These are phyloP conservation scores for Perithous albicinctus DNA, from an alignment of 2,888 invertebrate species.

Conservation along the genomic window DNA sequence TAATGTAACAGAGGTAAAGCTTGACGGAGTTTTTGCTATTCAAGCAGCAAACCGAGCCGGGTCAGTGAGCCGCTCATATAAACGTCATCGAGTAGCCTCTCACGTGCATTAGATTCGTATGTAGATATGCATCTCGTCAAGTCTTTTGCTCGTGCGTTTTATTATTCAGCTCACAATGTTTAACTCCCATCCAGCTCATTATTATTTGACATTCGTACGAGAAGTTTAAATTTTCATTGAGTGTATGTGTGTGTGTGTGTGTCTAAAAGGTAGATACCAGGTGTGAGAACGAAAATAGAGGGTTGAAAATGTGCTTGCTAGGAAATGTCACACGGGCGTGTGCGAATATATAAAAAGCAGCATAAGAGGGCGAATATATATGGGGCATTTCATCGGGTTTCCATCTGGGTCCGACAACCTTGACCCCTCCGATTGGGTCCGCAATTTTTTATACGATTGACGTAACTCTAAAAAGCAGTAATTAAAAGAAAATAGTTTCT, in stretches of 20 bases:
- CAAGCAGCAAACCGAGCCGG: background rate
- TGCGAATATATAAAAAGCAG: slow-evolving; percentile 51
- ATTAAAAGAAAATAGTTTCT: no score
- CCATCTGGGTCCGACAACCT: no score
- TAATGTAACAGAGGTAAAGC: slow-evolving; percentile 20
- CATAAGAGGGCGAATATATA: slow-evolving; percentile 8
- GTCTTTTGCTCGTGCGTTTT: background rate
- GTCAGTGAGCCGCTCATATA: background rate
- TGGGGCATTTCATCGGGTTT: background rate
- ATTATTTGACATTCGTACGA: slow-evolving; percentile 37
- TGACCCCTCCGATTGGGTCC: no score
- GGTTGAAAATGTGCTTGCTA: slow-evolving; percentile 68
- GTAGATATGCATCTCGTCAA: slow-evolving; percentile 34
- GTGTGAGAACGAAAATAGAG: slow-evolving; percentile 45
- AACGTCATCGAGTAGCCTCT: slow-evolving; percentile 15
- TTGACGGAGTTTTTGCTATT: slow-evolving; percentile 1
- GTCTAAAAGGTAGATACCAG: slow-evolving; percentile 8
- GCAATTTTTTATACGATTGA: no score
- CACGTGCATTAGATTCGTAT: slow-evolving; percentile 24
- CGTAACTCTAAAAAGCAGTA: no score
- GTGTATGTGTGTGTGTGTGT: background rate
- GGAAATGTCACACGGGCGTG: slow-evolving; percentile 75
- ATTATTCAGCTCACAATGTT: slow-evolving; percentile 51
- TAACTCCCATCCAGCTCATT: slow-evolving; percentile 44
- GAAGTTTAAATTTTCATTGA: slow-evolving; percentile 36